Conservation (phyloP, 2,797 vertebrate genomes). For the Pempheris klunzingeri region DNA sequence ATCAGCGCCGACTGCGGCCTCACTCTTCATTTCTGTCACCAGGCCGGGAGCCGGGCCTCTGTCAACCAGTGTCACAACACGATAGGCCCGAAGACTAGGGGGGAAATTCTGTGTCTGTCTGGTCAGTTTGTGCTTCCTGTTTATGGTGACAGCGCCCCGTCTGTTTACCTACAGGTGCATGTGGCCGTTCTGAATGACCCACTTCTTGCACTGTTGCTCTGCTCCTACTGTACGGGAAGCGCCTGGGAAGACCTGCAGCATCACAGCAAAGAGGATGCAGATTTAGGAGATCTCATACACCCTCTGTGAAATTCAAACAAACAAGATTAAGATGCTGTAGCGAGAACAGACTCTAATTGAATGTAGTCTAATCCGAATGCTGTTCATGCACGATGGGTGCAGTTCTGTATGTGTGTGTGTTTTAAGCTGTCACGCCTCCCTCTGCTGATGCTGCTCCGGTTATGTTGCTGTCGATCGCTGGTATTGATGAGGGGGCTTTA, state of each 20-base stretch:
- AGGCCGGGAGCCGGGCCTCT: constrained; percentile 38
- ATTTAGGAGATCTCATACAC: not conserved
- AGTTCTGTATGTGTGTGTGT: constrained; percentile 13
- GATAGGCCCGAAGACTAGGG: constrained; percentile 48
- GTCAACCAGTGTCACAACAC: constrained; percentile 68
- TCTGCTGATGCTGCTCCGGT: constrained; percentile 30
- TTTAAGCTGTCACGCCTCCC: constrained; percentile 11
- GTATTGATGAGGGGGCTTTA: constrained; percentile 52
- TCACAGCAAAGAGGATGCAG: not conserved
- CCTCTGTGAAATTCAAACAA: not conserved
- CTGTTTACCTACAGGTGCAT: constrained; percentile 55
- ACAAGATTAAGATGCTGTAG: not conserved
- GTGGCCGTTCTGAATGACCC: constrained; percentile 43
- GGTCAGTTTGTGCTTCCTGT: constrained; percentile 78
- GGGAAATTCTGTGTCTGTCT: constrained; percentile 67
- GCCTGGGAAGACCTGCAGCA: not conserved
- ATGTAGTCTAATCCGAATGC: not conserved
- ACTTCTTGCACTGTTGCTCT: constrained; percentile 34
- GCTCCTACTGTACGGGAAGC: not conserved
- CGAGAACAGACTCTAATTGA: not conserved
- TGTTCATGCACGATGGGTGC: not conserved
- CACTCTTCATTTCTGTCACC: constrained; percentile 80
- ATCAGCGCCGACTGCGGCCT: constrained; percentile 78
- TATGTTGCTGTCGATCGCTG: constrained; percentile 24
- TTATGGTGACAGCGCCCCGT: constrained; percentile 60